phyloP scores from a whole-genome alignment of 2,113 vertebrate genomes.

The Pollimyrus isidori region DNA sequence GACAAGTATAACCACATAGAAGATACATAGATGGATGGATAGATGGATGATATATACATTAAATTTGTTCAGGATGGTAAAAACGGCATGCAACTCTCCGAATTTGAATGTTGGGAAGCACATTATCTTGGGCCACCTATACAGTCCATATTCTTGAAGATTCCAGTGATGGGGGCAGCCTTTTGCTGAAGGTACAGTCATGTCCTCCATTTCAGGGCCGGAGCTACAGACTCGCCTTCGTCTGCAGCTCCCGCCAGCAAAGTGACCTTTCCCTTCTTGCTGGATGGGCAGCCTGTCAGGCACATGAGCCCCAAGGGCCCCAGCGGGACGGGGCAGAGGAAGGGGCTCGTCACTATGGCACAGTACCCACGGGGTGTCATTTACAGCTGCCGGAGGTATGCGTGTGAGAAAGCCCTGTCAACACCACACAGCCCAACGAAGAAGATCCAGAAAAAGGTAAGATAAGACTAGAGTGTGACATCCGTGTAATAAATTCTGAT shows the following conservation, averaged over 20 bases:
- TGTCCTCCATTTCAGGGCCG: background rate
- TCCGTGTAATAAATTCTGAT: background rate
- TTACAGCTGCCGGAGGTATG: slow-evolving; percentile 13
- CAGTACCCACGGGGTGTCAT: slow-evolving; percentile 5
- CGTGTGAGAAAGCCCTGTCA: slow-evolving; percentile 4
- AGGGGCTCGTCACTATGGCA: background rate
- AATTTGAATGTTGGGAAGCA: background rate
- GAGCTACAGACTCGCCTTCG: background rate
- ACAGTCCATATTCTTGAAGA: background rate
- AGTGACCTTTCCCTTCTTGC: slow-evolving; percentile 8
- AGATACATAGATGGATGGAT: background rate
- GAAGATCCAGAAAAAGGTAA: background rate
- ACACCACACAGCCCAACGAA: background rate
- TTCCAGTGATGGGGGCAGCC: background rate
- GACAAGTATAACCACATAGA: background rate
- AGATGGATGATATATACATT: background rate
- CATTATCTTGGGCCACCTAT: background rate
- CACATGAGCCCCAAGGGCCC: background rate
- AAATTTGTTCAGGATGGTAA: background rate
- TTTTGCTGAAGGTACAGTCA: background rate
- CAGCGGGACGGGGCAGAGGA: background rate
- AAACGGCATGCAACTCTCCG: background rate
- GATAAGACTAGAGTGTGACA: background rate
- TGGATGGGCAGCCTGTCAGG: background rate
- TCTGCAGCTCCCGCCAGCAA: background rate